A percentile compares a stretch with the other conserved stretches of the same genome.
phyloP scores from a whole-genome alignment of 2,113 vertebrate genomes.

The Aptenodytes patagonicus region DNA sequence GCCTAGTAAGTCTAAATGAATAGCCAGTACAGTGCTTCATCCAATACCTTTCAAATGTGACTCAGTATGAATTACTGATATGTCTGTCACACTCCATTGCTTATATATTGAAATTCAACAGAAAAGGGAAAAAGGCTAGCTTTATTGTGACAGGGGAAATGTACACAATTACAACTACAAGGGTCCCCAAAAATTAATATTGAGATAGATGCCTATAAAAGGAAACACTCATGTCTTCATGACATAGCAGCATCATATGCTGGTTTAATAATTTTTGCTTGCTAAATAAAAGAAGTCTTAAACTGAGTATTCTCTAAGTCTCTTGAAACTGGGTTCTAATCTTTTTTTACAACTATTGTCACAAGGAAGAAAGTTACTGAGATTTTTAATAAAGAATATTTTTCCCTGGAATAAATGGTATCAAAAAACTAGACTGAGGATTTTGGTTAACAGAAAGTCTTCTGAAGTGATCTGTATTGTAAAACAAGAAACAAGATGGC shows the following conservation, averaged over 20 bases:
- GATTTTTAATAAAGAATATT: neutral
- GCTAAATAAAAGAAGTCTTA: neutral
- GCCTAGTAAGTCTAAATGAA: conserved; percentile 14
- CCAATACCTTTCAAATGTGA: neutral
- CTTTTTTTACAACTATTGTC: neutral
- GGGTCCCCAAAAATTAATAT: neutral
- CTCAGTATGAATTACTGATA: conserved; percentile 35
- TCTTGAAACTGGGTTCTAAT: neutral
- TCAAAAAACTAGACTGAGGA: neutral
- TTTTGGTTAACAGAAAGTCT: neutral
- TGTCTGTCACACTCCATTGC: neutral
- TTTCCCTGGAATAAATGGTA: neutral
- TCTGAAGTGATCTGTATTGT: neutral
- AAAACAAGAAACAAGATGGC: neutral
- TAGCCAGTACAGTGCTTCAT: neutral
- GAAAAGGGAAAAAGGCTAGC: neutral
- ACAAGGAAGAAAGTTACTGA: neutral
- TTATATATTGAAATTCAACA: neutral
- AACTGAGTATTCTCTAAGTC: neutral
- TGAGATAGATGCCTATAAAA: neutral
- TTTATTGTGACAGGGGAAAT: neutral
- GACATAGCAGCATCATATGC: neutral
- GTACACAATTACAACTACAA: neutral
- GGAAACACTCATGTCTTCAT: neutral
- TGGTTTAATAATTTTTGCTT: neutral